Base-by-base conservation (phyloP, 2,113 vertebrate genomes). In the Acanthochromis polyacanthus region DNA sequence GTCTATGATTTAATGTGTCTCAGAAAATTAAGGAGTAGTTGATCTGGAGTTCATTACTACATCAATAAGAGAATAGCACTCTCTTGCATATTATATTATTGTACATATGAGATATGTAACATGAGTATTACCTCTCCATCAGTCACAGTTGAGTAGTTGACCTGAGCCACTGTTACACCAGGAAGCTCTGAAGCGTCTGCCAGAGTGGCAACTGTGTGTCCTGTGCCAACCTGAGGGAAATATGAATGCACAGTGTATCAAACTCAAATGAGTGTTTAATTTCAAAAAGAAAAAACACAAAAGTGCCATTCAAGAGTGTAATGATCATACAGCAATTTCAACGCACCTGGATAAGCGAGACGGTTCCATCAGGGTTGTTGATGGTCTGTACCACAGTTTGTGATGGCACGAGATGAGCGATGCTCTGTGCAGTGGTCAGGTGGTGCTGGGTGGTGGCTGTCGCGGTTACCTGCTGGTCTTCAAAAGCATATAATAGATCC, bases 381-480 rank as follows among this genome's bases (percentile, higher is more conserved):
- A 99, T 95, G 57, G 98, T 99, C 87, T 99, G 98, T 19, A 99
- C 98, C 87, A 99, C 97, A 0, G 98, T 98, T 90, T 99, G 98
- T 0, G 97, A 97, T 0, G 98, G 98, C 43, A 99, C 96, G 0
- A 99, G 96, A 82, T 99, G 98, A 1, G 98, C 96, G 81, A 99
- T 99, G 76, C 96, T 96, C 82, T 99, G 98, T 0, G 98, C 93
- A 0, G 97, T 84, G 3, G 96, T 93, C 60, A 94, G 74, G 59
- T 94, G 89, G 62, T 94, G 92, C 60, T 97, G 96, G 19, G 95
- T 92, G 10, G 95, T 94, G 0, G 89, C 50, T 10, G 59, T 11
- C 1, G 85, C 70, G 23, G 78, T 84, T 25, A 96, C 90, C 80
- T 97, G 97, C 71, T 97, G 97, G 77, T 99, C 98, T 91, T 99